Percentiles rank a stretch among this genome's conserved stretches.
phyloP scores from a whole-genome alignment of 2,888 invertebrate species.

The Dioctria rufipes region DNA sequence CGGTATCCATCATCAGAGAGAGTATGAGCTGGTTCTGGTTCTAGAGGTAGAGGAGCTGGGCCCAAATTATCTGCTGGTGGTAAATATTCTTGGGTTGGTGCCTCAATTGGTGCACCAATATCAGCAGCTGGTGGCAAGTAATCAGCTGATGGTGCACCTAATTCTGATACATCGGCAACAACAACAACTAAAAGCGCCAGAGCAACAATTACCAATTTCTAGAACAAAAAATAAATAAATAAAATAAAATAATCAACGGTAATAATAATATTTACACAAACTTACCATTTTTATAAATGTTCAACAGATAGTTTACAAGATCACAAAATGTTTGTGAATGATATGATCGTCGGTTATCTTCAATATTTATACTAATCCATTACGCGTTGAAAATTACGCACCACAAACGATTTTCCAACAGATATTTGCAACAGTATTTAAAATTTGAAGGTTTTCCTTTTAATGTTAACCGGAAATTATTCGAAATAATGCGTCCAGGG shows the following conservation, averaged over 20 bases:
- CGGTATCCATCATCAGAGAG: slow-evolving; percentile 50
- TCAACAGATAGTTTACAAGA: slow-evolving; percentile 26
- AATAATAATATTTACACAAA: not conserved
- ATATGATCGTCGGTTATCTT: not conserved
- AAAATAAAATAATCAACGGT: not conserved
- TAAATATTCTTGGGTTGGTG: slow-evolving; percentile 22
- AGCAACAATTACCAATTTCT: slow-evolving; percentile 41
- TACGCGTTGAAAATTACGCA: not conserved
- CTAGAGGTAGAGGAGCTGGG: not conserved
- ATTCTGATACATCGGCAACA: slow-evolving; percentile 41
- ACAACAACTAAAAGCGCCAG: slow-evolving; percentile 22
- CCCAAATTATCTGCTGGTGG: slow-evolving; percentile 29
- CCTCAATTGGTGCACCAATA: slow-evolving; percentile 28
- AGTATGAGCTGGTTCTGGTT: slow-evolving; percentile 46
- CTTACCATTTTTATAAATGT: slow-evolving; percentile 25
- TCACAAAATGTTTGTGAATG: slow-evolving; percentile 27
- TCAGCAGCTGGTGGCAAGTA: slow-evolving; percentile 48
- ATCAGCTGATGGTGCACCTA: slow-evolving; percentile 32
- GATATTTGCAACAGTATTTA: slow-evolving; percentile 12
- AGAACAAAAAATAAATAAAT: not conserved
- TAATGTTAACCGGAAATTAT: slow-evolving; percentile 24
- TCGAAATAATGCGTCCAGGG: slow-evolving; percentile 29
- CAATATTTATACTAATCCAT: slow-evolving; percentile 38
- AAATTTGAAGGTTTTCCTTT: slow-evolving; percentile 31
- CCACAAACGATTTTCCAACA: not conserved